Percentiles rank a stretch among this genome's conserved stretches.
Evolutionary conservation across 2,113 vertebrate species (phyloP).

Genomic region (Lepus americanus): DNA sequence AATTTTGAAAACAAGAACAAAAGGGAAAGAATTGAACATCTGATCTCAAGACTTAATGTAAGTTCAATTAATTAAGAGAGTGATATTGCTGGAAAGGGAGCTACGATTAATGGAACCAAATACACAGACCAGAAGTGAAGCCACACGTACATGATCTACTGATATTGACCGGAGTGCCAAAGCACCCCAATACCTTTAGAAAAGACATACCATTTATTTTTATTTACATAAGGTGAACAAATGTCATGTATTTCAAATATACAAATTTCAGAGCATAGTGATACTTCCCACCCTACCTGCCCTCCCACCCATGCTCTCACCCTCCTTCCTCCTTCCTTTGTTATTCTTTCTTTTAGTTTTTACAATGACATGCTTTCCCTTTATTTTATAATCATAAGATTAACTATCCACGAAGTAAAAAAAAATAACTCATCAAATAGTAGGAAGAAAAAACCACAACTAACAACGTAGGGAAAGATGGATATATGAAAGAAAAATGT

Average conservation of each 20-base stretch:
- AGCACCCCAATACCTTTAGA: neutral
- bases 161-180: neutral
- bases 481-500: neutral
- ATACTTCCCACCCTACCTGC: too few species aligned
- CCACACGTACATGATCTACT: neutral
- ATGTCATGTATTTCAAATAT: too few species aligned
- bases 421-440: too few species aligned
- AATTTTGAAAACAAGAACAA: conserved; percentile 7
- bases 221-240: too few species aligned
- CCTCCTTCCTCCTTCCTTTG: too few species aligned
- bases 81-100: neutral
- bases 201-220: neutral
- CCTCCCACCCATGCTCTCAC: too few species aligned
- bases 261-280: too few species aligned
- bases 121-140: neutral
- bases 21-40: conserved; percentile 5
- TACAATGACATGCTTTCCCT: too few species aligned
- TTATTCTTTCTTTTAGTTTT: too few species aligned
- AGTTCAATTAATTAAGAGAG: neutral
- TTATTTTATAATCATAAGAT: too few species aligned
- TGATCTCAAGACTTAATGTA: neutral
- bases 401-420: too few species aligned
- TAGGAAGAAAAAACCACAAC: neutral
- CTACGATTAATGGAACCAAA: neutral
- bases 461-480: neutral